Percentiles rank a stretch among this genome's conserved stretches.
phyloP scores from a whole-genome alignment of 2,113 vertebrate species.

The Equus przewalskii region DNA sequence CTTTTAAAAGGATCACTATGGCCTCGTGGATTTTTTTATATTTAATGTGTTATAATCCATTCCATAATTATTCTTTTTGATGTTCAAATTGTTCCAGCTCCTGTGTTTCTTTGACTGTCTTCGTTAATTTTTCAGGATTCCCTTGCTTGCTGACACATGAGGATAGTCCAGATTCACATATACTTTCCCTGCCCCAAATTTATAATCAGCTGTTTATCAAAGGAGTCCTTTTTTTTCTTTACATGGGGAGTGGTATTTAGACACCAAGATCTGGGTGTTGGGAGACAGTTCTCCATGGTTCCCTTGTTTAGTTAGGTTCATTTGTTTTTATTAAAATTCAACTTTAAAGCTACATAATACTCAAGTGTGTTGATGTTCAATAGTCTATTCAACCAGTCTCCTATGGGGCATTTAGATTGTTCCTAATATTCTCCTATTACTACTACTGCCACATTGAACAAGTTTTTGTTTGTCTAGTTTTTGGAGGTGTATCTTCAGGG shows the following conservation, averaged over 20 bases:
- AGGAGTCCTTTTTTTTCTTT: neutral
- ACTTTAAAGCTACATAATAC: neutral
- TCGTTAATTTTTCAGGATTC: neutral
- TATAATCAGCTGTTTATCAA: neutral
- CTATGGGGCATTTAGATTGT: neutral
- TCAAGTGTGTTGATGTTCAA: neutral
- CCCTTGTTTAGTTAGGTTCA: neutral
- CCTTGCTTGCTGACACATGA: neutral
- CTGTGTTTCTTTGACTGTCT: neutral
- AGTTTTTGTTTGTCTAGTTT: neutral
- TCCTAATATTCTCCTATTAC: neutral
- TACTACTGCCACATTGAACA: neutral
- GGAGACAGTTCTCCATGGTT: neutral
- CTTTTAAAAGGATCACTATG: neutral
- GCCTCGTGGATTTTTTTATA: neutral
- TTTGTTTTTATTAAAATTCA: conserved; percentile 52
- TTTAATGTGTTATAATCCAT: neutral
- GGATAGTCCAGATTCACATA: neutral
- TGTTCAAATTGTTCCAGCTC: neutral
- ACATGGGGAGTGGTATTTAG: neutral
- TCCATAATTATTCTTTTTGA: neutral
- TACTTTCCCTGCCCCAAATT: neutral
- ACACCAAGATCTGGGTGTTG: neutral
- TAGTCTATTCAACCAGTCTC: neutral
- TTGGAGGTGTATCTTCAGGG: neutral